phyloP scores from a whole-genome alignment of 2,113 vertebrate genomes.

The Morone saxatilis region DNA sequence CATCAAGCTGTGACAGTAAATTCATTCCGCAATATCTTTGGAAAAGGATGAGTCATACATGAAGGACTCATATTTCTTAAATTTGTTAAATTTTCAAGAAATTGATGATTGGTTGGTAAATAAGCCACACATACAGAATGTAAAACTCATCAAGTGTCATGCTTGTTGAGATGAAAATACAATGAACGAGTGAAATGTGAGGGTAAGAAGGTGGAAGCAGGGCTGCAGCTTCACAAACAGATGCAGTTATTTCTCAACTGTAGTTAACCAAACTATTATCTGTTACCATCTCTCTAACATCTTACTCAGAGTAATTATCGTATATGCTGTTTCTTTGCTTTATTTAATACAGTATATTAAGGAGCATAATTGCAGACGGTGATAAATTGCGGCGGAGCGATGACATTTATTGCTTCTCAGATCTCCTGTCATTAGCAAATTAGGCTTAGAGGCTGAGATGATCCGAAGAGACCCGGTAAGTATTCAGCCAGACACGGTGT shows the following conservation, averaged over 20 bases:
- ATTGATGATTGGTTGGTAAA: constrained; percentile 27
- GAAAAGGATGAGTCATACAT: constrained; percentile 9
- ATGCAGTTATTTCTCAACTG: constrained; percentile 3
- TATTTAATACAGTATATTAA: constrained; percentile 66
- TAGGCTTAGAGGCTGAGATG: constrained; percentile 74
- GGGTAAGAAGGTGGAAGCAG: not conserved
- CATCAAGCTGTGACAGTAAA: constrained; percentile 10
- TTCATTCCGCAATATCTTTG: constrained; percentile 4
- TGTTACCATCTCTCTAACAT: constrained; percentile 35
- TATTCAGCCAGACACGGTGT: constrained; percentile 57
- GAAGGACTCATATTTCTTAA: constrained; percentile 21
- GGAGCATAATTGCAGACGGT: constrained; percentile 72
- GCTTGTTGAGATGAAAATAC: constrained; percentile 18
- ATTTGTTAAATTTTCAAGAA: constrained; percentile 24
- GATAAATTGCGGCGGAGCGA: constrained; percentile 75
- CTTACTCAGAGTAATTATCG: constrained; percentile 54
- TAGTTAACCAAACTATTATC: constrained; percentile 50
- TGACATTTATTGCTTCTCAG: constrained; percentile 83
- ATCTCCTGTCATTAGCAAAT: constrained; percentile 84
- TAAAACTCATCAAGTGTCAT: not conserved
- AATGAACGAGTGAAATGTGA: constrained; percentile 30
- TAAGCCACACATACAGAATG: not conserved
- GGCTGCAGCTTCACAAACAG: constrained; percentile 10
- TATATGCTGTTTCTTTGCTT: constrained; percentile 45
- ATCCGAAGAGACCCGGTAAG: constrained; percentile 63